Percentiles rank a stretch among this genome's conserved stretches.
These are phyloP conservation scores for Drosophila pseudoananassae DNA, from an alignment of 1,140 invertebrate genomes.

Conservation along the genomic window DNA sequence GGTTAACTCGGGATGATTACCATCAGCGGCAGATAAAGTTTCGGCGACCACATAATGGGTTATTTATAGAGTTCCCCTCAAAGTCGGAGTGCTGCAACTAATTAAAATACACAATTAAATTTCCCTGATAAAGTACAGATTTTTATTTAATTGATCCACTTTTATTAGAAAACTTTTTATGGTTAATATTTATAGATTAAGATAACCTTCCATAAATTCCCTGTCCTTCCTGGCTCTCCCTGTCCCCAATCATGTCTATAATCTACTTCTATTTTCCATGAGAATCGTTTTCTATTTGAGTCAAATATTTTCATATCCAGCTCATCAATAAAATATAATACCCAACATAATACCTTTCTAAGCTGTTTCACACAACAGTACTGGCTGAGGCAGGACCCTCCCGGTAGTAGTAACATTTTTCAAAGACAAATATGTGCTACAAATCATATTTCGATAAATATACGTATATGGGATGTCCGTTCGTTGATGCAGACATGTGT, in stretches of 20 bases:
- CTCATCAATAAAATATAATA: conserved; percentile 33
- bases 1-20: conserved; percentile 52
- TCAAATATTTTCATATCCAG: neutral
- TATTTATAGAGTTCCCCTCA: conserved; percentile 60
- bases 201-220: no score
- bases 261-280: neutral
- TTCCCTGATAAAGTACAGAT: conserved; percentile 5
- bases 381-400: conserved; percentile 5
- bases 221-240: no score
- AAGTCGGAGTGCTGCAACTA: conserved; percentile 42
- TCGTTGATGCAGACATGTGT: conserved; percentile 15
- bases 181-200: no score
- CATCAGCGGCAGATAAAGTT: conserved; percentile 63
- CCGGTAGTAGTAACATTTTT: conserved; percentile 30
- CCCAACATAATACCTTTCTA: conserved; percentile 1
- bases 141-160: neutral
- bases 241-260: neutral
- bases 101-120: conserved; percentile 50
- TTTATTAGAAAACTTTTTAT: neutral
- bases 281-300: neutral
- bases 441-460: conserved; percentile 36
- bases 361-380: conserved; percentile 32
- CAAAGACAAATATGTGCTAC: conserved; percentile 42
- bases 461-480: conserved; percentile 3
- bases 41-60: conserved; percentile 62